phyloP scores from a whole-genome alignment of 2,888 invertebrate species.

The Ametastegia equiseti region DNA sequence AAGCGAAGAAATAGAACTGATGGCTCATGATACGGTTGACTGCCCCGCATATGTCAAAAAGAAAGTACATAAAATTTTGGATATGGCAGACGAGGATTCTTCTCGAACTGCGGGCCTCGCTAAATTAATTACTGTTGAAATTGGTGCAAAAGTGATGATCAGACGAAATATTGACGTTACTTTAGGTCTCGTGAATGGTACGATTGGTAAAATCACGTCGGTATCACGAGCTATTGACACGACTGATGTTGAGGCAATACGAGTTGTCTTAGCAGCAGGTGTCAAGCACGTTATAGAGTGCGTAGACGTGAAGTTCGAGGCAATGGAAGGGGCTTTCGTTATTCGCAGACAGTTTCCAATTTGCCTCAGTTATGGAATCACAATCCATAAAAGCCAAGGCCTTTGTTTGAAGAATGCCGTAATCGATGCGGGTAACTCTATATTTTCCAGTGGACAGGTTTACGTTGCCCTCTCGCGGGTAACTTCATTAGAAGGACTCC shows the following conservation, averaged over 20 bases:
- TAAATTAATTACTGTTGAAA: slow-evolving; percentile 55
- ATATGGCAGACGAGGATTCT: background rate
- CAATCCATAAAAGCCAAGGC: slow-evolving; percentile 58
- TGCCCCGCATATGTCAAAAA: slow-evolving; percentile 51
- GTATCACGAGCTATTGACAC: slow-evolving; percentile 48
- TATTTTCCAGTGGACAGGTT: slow-evolving; percentile 56
- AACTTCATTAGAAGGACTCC: slow-evolving; percentile 54
- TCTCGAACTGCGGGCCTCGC: slow-evolving; percentile 60
- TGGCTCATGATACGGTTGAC: slow-evolving; percentile 56
- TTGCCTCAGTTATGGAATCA: slow-evolving; percentile 57
- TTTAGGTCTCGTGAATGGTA: slow-evolving; percentile 59
- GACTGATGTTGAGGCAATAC: slow-evolving; percentile 47
- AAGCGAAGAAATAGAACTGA: slow-evolving; percentile 53
- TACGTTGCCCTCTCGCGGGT: slow-evolving; percentile 59
- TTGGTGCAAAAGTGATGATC: slow-evolving; percentile 59
- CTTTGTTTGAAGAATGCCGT: slow-evolving; percentile 56
- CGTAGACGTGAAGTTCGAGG: slow-evolving; percentile 54
- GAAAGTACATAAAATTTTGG: slow-evolving; percentile 44
- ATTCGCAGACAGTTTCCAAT: slow-evolving; percentile 57
- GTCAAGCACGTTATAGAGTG: slow-evolving; percentile 52
- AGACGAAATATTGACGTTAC: slow-evolving; percentile 59
- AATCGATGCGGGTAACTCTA: slow-evolving; percentile 56
- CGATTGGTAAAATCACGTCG: slow-evolving; percentile 53
- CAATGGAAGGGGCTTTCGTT: slow-evolving; percentile 53
- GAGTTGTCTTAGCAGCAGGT: slow-evolving; percentile 50